These are phyloP conservation scores for Cerceris ruficornis DNA, from an alignment of 2,888 invertebrate genomes.

Conservation along the genomic window DNA sequence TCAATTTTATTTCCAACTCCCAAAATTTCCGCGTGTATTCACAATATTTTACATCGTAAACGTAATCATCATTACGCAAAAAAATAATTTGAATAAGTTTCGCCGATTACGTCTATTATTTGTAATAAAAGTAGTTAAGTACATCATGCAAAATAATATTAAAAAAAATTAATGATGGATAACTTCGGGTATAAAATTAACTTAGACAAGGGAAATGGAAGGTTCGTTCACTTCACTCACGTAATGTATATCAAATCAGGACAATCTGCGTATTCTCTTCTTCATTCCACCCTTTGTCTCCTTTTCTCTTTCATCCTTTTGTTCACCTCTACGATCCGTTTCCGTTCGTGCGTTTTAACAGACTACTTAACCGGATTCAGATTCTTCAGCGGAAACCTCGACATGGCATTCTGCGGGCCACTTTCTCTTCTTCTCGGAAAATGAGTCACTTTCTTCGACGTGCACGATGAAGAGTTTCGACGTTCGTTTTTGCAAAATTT, in stretches of 20 bases:
- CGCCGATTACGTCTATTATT: too few species aligned
- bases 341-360: constrained; percentile 26
- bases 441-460: constrained; percentile 74
- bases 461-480: constrained; percentile 2
- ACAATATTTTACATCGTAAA: too few species aligned
- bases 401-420: constrained; percentile 65
- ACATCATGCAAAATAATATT: too few species aligned
- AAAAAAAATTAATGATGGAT: too few species aligned
- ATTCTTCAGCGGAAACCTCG: constrained; percentile 26
- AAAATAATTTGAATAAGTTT: too few species aligned
- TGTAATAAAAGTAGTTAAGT: too few species aligned
- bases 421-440: constrained; percentile 74
- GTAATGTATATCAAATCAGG: constrained; percentile 27
- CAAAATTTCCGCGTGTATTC: too few species aligned
- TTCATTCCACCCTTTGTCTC: constrained; percentile 25
- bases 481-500: not conserved
- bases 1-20: too few species aligned
- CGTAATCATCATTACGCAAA: too few species aligned
- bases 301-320: not conserved
- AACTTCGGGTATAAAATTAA: not conserved
- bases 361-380: constrained; percentile 43
- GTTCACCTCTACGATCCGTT: constrained; percentile 31
- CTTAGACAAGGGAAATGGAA: constrained; percentile 3
- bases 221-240: constrained; percentile 18
- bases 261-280: constrained; percentile 18